These are phyloP conservation scores for Macaca nemestrina DNA, from an alignment of 2,113 vertebrate genomes.

Conservation along the genomic window DNA sequence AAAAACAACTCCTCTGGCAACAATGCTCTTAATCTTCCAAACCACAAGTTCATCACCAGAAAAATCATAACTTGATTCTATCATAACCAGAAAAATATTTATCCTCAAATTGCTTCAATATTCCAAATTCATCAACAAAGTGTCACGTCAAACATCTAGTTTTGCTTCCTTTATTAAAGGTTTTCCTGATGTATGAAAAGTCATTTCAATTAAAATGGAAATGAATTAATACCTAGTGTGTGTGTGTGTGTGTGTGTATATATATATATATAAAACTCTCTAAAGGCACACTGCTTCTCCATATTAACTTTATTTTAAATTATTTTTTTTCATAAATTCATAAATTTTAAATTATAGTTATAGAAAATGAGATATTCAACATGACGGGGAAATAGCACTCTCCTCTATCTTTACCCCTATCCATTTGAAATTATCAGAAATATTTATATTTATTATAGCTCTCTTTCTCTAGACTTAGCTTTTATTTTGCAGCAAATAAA, in stretches of 20 bases:
- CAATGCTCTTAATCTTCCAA: neutral
- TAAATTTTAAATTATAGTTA: neutral
- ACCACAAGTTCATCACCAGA: neutral
- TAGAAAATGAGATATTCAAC: neutral
- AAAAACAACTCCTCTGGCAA: slow-evolving; percentile 37
- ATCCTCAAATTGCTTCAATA: neutral
- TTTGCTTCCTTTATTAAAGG: neutral
- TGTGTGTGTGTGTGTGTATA: neutral
- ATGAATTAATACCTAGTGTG: neutral
- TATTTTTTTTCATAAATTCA: neutral
- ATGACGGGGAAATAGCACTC: neutral
- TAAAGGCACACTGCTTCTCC: neutral
- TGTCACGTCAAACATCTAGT: neutral
- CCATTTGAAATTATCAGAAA: neutral
- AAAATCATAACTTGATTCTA: slow-evolving; percentile 33
- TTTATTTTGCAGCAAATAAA: neutral
- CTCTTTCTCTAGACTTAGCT: neutral
- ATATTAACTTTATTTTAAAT: slow-evolving; percentile 4
- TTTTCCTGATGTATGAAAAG: neutral
- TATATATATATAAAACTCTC: neutral
- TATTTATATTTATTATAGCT: neutral
- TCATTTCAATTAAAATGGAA: slow-evolving; percentile 19
- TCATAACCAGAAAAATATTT: slow-evolving; percentile 51
- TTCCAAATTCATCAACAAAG: slow-evolving; percentile 5
- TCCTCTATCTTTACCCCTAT: neutral